Percentiles rank a stretch among this genome's conserved stretches.
Conservation (phyloP, 2,888 invertebrate species). For the Aporophyla lueneburgensis region DNA sequence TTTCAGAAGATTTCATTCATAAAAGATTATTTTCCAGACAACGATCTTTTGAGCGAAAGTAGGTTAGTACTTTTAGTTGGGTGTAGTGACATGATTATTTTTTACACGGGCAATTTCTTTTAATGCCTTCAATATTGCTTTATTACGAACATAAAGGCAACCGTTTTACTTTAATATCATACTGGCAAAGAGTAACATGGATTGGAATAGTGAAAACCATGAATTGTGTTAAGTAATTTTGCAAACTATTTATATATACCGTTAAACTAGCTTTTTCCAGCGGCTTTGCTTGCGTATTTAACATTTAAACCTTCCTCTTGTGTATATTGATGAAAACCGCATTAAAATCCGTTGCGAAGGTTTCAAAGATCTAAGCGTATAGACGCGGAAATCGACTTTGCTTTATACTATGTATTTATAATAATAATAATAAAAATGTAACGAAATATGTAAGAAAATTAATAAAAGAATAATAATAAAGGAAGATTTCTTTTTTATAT, state of each 20-base stretch:
- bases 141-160: neutral
- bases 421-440: too few species aligned
- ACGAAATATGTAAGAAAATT: too few species aligned
- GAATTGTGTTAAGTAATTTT: neutral
- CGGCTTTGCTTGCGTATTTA: too few species aligned
- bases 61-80: neutral
- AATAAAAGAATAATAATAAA: too few species aligned
- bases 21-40: neutral
- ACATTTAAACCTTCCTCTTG: too few species aligned
- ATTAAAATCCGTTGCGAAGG: too few species aligned
- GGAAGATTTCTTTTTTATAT: too few species aligned
- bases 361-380: too few species aligned
- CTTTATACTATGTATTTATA: too few species aligned
- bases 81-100: neutral
- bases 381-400: too few species aligned
- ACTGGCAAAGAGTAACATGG: neutral
- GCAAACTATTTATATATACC: too few species aligned
- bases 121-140: neutral
- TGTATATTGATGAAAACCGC: too few species aligned
- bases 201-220: neutral
- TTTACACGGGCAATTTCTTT: neutral
- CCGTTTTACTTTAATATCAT: neutral
- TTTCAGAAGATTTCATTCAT: constrained; percentile 5
- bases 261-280: neutral
- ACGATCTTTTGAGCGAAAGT: neutral